Base-by-base conservation (phyloP, 2,888 invertebrate genomes). In the Limnephilus rhombicus region DNA sequence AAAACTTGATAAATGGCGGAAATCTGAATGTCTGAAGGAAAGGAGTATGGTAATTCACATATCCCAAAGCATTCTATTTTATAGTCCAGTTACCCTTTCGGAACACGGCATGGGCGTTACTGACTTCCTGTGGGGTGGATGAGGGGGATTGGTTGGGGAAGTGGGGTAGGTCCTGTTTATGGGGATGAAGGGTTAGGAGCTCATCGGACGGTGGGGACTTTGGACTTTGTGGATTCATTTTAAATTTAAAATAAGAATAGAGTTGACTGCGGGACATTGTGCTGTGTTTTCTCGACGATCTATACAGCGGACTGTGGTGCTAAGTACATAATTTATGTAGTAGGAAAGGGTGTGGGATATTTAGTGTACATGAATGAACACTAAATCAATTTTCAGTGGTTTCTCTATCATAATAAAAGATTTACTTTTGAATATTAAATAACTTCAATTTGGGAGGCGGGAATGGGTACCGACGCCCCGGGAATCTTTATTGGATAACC, bases 21-120 rank as follows among this genome's bases (percentile, higher is more conserved):
- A 68, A 68, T 68, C 53, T 68, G 53, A 68, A 68, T 68, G 53
- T 68, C 53, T 68, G 53, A 68, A 68, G 53, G 53, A 68, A 68
- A 68, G 53, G 53, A 83, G 12, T 34, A 31, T 29, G 83, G 83
- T 34, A 83, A 15, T 83, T 83, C 83, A 37, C 83, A 83, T 83
- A 83, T 83, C 37, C 83, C 83, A 83, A 34, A 41, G 41, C 85
- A 41, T 85, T 85, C 85, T 45, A 85, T 41, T 85, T 85, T 85
- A 85, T 85, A 85, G 85, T 85, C 85, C 41, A 45, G 37, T 85
- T 41, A 85, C 45, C 85, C 85, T 41, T 45, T 85, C 85, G 45
- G 85, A 41, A 85, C 85, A 85, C 85, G 85, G 85, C 85, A 41
- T 85, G 85, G 85, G 85, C 85, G 85, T 37, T 83, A 83, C 83